A percentile compares a stretch with the other conserved stretches of the same genome.
These are phyloP conservation scores for Miopithecus talapoin DNA, from an alignment of 2,797 vertebrate species.

Conservation along the genomic window DNA sequence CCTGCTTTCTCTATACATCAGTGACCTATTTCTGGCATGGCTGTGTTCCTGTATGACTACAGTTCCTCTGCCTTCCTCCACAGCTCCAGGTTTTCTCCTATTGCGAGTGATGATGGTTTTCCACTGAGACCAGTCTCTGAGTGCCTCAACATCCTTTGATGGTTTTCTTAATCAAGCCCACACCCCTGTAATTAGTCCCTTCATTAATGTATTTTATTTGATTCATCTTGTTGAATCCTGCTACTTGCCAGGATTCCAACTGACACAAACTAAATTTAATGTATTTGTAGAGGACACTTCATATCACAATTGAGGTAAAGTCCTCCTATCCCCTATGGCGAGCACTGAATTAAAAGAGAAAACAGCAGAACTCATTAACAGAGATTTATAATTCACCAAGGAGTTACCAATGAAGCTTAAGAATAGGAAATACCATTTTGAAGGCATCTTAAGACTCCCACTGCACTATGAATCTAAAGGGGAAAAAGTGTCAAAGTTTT, in stretches of 20 bases:
- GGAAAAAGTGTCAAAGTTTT: background rate
- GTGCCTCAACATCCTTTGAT: background rate
- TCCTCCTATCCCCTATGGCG: background rate
- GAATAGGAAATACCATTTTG: background rate
- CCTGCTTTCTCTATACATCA: background rate
- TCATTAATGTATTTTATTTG: slow-evolving; percentile 28
- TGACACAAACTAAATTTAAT: background rate
- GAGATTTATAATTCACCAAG: background rate
- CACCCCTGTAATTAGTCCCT: background rate
- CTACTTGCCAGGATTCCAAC: background rate
- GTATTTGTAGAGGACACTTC: background rate
- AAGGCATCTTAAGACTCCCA: background rate
- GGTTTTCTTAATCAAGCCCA: slow-evolving; percentile 21
- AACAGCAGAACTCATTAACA: slow-evolving; percentile 14
- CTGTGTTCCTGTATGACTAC: background rate
- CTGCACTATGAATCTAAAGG: background rate
- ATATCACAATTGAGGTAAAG: background rate
- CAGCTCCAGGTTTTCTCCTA: background rate
- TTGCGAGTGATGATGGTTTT: background rate
- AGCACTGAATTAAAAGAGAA: slow-evolving; percentile 21
- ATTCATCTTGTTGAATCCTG: background rate
- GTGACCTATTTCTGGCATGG: background rate
- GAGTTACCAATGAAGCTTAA: background rate
- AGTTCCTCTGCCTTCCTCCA: background rate
- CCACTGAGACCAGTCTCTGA: background rate